Base-by-base conservation (phyloP, 2,113 vertebrate genomes). In the Brachyhypopomus gauderio region DNA sequence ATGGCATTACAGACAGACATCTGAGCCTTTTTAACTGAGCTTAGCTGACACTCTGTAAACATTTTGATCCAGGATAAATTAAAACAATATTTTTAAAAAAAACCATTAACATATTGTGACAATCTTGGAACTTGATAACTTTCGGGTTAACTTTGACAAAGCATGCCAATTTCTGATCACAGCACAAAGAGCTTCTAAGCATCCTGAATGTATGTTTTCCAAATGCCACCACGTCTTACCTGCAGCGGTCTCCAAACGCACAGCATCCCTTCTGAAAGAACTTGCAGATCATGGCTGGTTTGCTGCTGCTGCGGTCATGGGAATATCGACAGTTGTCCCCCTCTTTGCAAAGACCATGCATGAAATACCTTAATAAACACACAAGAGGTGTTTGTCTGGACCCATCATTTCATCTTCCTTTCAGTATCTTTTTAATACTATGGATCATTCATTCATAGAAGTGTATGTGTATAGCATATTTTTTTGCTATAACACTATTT, bases 281-380 rank as follows among this genome's bases (percentile, higher is more conserved):
- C 91, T 96, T 96, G 95, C 98, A 99, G 86, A 95, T 94, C 93
- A 97, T 94, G 81, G 93, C 92, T 62, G 95, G 95, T 19, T 96
- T 94, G 89, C 96, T 95, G 91, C 89, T 95, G 81, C 93, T 94
- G 81, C 97, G 95, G 86, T 98, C 96, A 48, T 98, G 98, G 0
- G 95, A 98, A 87, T 99, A 99, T 76, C 96, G 96, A 89, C 98
- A 99, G 93, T 97, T 97, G 75, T 95, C 95, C 79, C 98, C 97
- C 93, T 99, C 97, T 93, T 98, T 98, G 92, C 97, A 99, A 87
- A 99, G 94, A 23, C 98, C 97, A 85, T 99, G 97, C 95, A 98
- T 96, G 92, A 98, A 99, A 85, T 99, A 99, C 79, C 98, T 99
- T 91, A 59, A 89, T 8, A 85, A 45, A 11, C 83, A 55, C 79